phyloP scores from a whole-genome alignment of 2,113 vertebrate species.

The Girardinichthys multiradiatus region DNA sequence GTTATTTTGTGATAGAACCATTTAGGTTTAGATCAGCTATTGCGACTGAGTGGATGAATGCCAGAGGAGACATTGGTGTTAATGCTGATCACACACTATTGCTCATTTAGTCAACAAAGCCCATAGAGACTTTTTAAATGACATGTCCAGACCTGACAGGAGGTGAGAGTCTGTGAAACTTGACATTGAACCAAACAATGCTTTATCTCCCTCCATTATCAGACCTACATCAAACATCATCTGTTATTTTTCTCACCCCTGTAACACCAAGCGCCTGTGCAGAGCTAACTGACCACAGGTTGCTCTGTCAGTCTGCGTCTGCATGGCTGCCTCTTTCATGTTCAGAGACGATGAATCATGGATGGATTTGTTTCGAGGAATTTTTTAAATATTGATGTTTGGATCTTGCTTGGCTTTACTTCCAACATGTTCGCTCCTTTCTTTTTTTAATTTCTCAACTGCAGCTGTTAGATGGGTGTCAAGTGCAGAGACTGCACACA shows the following conservation, averaged over 20 bases:
- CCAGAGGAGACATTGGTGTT: no score
- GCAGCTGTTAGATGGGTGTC: conserved; percentile 58
- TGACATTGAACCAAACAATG: neutral
- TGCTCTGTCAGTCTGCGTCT: neutral
- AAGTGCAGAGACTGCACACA: conserved; percentile 50
- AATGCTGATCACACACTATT: neutral
- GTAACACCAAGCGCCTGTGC: neutral
- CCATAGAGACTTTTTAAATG: neutral
- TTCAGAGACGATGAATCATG: conserved; percentile 40
- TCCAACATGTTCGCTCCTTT: conserved; percentile 29
- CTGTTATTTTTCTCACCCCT: conserved; percentile 12
- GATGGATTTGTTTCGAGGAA: conserved; percentile 60
- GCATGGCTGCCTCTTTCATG: conserved; percentile 9
- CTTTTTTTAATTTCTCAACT: conserved; percentile 21
- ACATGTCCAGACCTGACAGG: neutral
- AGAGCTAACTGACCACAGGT: conserved; percentile 31
- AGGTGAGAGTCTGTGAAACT: neutral
- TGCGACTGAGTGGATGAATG: no score
- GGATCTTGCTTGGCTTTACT: conserved; percentile 40
- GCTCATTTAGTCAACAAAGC: neutral
- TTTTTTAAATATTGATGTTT: conserved; percentile 68
- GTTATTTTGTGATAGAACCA: no score
- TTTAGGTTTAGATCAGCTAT: no score
- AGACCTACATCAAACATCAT: conserved; percentile 1
- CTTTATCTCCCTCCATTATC: conserved; percentile 7